Conservation (phyloP, 2,797 vertebrate genomes). For the Oryzias sinensis region DNA sequence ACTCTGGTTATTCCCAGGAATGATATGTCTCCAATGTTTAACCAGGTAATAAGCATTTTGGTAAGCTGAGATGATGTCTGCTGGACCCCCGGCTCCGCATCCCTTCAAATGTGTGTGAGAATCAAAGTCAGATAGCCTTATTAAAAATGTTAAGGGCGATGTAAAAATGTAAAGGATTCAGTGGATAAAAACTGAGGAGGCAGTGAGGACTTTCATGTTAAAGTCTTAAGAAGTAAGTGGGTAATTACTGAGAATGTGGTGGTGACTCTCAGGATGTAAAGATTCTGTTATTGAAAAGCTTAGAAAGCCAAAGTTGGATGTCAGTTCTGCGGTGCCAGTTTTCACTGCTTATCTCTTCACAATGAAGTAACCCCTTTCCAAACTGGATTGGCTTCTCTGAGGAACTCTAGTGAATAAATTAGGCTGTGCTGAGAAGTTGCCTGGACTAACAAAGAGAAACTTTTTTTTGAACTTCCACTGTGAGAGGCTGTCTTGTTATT, state of each 20-base stretch:
- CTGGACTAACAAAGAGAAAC: conserved; percentile 57
- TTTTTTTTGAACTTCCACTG: conserved; percentile 57
- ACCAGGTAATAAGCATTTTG: conserved; percentile 46
- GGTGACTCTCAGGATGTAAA: conserved; percentile 11
- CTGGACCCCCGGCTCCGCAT: conserved; percentile 38
- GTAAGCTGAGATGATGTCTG: conserved; percentile 24
- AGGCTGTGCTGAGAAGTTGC: conserved; percentile 44
- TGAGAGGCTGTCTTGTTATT: conserved; percentile 64
- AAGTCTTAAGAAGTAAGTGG: too few species aligned
- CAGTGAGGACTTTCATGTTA: too few species aligned
- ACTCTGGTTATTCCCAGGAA: conserved; percentile 14
- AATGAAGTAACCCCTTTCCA: conserved; percentile 36
- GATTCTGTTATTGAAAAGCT: too few species aligned
- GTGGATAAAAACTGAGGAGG: neutral
- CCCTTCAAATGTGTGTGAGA: conserved; percentile 31
- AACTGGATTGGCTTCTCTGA: conserved; percentile 30
- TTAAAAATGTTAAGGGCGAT: neutral
- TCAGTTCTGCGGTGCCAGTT: conserved; percentile 23
- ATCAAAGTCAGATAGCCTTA: too few species aligned
- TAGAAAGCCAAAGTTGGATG: conserved; percentile 13
- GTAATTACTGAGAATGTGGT: neutral
- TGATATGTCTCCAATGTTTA: conserved; percentile 12
- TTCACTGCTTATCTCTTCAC: conserved; percentile 29
- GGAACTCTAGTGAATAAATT: conserved; percentile 43
- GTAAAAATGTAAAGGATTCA: conserved; percentile 51